These are phyloP conservation scores for Phainopepla nitens DNA, from an alignment of 2,113 vertebrate species.

Conservation along the genomic window DNA sequence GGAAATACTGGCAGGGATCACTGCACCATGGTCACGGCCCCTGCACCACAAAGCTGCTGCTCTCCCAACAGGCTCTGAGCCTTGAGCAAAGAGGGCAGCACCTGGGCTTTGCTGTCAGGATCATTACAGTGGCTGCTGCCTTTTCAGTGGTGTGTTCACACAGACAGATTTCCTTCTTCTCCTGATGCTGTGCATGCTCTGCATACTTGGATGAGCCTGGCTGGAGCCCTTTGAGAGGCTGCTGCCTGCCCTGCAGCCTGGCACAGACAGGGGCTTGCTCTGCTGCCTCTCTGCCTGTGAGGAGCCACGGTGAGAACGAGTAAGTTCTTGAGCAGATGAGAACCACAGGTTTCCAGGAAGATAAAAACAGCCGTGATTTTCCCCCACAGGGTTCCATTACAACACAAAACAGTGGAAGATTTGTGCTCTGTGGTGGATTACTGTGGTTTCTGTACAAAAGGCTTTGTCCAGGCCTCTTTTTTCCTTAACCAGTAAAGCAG, in stretches of 20 bases:
- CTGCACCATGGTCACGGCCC: fast-evolving
- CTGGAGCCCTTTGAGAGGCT: neutral
- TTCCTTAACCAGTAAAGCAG: neutral
- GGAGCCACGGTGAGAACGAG: neutral
- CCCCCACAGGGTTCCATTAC: neutral
- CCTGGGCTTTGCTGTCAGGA: neutral
- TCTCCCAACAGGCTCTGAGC: neutral
- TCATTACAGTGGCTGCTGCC: neutral
- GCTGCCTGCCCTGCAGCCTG: neutral
- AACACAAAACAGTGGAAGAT: neutral
- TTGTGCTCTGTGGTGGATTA: neutral
- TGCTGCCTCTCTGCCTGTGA: neutral
- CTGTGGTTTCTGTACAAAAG: neutral
- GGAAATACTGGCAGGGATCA: neutral
- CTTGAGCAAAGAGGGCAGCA: neutral
- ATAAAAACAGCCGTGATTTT: neutral
- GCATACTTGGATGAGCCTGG: neutral
- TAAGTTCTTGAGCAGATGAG: neutral
- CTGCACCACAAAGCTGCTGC: neutral
- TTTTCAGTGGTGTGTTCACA: neutral
- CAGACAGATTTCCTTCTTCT: neutral
- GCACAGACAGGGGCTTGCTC: neutral
- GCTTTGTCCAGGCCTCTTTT: neutral
- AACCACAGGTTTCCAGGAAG: neutral
- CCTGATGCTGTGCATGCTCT: neutral